Evolutionary conservation across 2,113 vertebrate species (phyloP).

Genomic region (Zosterops pallidus): DNA sequence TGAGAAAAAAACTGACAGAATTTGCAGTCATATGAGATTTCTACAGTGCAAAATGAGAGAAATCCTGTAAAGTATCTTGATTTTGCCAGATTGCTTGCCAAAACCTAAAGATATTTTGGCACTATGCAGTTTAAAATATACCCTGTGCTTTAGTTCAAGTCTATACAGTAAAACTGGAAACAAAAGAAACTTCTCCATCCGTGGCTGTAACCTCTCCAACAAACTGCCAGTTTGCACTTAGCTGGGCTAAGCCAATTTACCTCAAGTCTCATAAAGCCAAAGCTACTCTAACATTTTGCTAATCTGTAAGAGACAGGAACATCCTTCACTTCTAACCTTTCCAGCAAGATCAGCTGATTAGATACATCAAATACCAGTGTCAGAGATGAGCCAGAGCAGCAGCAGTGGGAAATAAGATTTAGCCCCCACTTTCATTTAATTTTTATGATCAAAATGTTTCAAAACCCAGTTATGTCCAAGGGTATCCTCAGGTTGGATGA

Average conservation of each 20-base stretch:
- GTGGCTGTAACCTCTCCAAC: neutral
- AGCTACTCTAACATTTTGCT: slow-evolving; percentile 24
- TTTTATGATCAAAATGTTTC: slow-evolving; percentile 46
- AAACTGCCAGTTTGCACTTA: neutral
- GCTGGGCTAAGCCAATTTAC: neutral
- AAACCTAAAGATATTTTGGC: neutral
- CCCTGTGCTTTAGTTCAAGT: neutral
- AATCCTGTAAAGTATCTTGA: neutral
- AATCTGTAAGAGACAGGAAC: slow-evolving; percentile 35
- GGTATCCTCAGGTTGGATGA: neutral
- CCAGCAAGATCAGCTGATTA: slow-evolving; percentile 27
- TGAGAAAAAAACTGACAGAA: neutral
- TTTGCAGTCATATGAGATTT: neutral
- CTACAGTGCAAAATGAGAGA: neutral
- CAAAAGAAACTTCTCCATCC: neutral
- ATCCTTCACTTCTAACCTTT: slow-evolving; percentile 56
- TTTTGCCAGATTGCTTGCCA: neutral
- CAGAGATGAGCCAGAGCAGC: slow-evolving; percentile 27
- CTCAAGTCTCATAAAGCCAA: slow-evolving; percentile 21
- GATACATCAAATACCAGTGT: neutral
- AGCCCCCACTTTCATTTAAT: slow-evolving; percentile 35
- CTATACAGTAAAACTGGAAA: neutral
- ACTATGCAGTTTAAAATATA: neutral
- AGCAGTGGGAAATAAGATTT: slow-evolving; percentile 52
- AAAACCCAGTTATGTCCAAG: slow-evolving; percentile 22